Conservation (phyloP, 1,140 invertebrate genomes). For the Thaumatotibia leucotreta region DNA sequence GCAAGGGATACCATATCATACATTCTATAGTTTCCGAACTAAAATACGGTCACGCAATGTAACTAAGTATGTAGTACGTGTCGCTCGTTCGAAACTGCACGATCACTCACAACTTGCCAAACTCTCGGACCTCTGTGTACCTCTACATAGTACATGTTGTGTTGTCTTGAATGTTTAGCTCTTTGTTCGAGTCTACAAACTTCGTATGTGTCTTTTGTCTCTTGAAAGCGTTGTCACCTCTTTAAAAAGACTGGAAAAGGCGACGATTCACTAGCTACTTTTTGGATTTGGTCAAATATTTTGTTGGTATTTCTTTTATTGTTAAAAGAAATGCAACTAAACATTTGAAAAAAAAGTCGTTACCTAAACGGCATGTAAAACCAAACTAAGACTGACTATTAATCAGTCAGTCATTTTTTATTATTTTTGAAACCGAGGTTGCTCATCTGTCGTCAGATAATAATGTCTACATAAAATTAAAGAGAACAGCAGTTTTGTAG, state of each 20-base stretch:
- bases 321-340: too few species aligned
- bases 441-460: too few species aligned
- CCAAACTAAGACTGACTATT: too few species aligned
- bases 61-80: background rate
- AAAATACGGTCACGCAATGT: background rate
- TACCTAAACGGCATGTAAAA: too few species aligned
- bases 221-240: background rate
- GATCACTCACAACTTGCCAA: slow-evolving; percentile 23
- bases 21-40: background rate
- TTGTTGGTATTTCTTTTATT: background rate
- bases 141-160: slow-evolving; percentile 26
- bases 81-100: background rate
- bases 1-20: too few species aligned
- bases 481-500: too few species aligned
- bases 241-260: background rate
- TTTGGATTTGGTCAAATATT: background rate
- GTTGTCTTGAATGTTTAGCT: slow-evolving; percentile 30
- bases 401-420: too few species aligned
- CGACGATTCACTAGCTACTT: background rate
- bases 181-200: slow-evolving; percentile 16
- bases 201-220: slow-evolving; percentile 25
- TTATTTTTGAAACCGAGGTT: too few species aligned
- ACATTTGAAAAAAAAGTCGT: background rate
- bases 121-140: slow-evolving; percentile 25
- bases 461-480: too few species aligned